These are phyloP conservation scores for Clarias batrachus DNA, from an alignment of 2,113 vertebrate genomes.

Conservation along the genomic window DNA sequence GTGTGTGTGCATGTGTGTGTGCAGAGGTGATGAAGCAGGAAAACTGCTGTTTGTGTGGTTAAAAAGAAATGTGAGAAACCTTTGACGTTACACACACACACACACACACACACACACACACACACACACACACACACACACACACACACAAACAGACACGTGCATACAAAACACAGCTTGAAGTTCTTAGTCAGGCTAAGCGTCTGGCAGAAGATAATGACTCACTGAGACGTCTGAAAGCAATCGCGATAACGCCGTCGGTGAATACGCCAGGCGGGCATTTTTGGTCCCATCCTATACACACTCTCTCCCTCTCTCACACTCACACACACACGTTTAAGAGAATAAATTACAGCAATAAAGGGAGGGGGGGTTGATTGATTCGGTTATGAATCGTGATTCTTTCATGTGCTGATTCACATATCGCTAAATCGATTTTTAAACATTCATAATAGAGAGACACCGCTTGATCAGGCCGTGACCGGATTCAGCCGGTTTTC, in stretches of 20 bases:
- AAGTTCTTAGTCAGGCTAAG: slow-evolving; percentile 1
- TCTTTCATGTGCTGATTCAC: too few relatives aligned
- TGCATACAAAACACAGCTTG: background rate
- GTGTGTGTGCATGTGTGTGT: background rate
- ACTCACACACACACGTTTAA: background rate
- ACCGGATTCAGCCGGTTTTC: too few relatives aligned
- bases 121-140: background rate
- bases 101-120: background rate
- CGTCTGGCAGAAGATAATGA: background rate
- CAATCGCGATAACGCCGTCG: background rate
- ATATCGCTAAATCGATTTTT: too few relatives aligned
- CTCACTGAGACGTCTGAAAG: slow-evolving; percentile 5
- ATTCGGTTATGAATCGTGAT: too few relatives aligned
- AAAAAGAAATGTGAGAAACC: background rate
- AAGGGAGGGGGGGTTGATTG: too few relatives aligned
- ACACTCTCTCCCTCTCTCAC: background rate
- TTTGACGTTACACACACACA: background rate
- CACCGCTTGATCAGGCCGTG: too few relatives aligned
- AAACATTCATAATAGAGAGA: too few relatives aligned
- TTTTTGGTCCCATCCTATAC: background rate
- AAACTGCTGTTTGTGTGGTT: slow-evolving; percentile 19
- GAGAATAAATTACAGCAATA: background rate
- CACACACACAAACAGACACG: background rate
- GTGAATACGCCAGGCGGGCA: background rate
- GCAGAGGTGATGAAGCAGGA: slow-evolving; percentile 33